Evolutionary conservation across 2,797 vertebrate genomes (phyloP).

Genomic region (Alouatta caraya): DNA sequence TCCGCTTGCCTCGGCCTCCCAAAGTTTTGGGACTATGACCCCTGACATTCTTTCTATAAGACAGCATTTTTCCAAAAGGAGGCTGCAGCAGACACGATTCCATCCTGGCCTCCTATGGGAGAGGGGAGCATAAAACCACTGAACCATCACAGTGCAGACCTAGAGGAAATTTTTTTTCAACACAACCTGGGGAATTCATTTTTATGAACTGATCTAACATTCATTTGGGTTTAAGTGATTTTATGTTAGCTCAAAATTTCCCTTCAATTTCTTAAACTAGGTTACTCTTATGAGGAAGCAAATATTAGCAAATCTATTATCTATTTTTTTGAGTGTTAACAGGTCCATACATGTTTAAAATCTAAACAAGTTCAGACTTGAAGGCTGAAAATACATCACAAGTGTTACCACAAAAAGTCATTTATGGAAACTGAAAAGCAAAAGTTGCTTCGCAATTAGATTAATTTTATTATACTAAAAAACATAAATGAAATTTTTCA

Average conservation of each 20-base stretch:
- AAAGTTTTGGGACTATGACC: not conserved
- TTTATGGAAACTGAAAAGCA: constrained; percentile 34
- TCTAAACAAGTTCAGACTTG: constrained; percentile 67
- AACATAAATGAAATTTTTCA: not conserved
- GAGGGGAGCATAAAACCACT: not conserved
- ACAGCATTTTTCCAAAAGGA: not conserved
- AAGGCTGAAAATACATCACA: constrained; percentile 34
- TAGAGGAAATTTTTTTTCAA: not conserved
- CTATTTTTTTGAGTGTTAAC: constrained; percentile 52
- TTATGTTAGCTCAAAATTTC: not conserved
- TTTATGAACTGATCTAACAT: not conserved
- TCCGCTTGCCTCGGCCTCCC: not conserved
- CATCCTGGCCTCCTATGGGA: not conserved
- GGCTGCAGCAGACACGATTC: not conserved
- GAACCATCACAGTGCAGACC: not conserved
- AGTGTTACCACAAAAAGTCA: constrained; percentile 33
- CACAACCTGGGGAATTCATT: not conserved
- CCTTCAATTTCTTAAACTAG: constrained; percentile 39
- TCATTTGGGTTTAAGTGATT: constrained; percentile 14
- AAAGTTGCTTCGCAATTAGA: constrained; percentile 30
- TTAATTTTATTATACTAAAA: not conserved
- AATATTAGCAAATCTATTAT: constrained; percentile 52
- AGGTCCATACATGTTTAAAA: constrained; percentile 65
- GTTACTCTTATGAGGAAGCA: constrained; percentile 29
- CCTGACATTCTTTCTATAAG: not conserved